Conservation (phyloP, 1,140 invertebrate genomes). For the Wasmannia auropunctata region DNA sequence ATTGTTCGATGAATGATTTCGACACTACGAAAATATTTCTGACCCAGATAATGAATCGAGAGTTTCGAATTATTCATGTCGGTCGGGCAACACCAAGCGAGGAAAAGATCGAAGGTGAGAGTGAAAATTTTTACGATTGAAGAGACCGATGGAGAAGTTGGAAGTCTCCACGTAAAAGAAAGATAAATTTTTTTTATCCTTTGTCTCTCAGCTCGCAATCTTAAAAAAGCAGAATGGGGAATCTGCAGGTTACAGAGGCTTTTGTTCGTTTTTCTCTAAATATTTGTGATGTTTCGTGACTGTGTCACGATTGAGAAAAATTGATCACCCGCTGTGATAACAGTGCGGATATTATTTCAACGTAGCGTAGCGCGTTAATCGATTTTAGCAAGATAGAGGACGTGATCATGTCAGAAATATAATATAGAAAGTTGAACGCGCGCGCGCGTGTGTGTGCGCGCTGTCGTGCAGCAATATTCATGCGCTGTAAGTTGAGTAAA, state of each 20-base stretch:
- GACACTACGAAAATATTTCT: background rate
- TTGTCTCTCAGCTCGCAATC: background rate
- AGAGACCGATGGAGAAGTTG: background rate
- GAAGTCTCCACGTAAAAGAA: background rate
- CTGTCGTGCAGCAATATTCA: slow-evolving; percentile 24
- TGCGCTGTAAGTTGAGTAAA: slow-evolving; percentile 46
- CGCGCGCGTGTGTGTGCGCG: background rate
- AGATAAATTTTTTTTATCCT: background rate
- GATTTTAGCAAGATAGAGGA: slow-evolving; percentile 15
- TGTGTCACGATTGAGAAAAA: background rate
- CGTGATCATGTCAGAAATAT: slow-evolving; percentile 26
- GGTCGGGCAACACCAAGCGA: background rate
- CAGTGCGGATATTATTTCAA: slow-evolving; percentile 16
- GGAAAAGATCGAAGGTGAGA: background rate
- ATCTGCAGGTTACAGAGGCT: background rate
- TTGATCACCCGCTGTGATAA: slow-evolving; percentile 4
- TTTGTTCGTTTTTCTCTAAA: background rate
- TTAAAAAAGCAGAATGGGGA: background rate
- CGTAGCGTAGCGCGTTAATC: background rate
- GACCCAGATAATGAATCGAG: background rate
- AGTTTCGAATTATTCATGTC: background rate
- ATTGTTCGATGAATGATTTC: background rate
- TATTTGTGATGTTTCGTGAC: slow-evolving; percentile 8
- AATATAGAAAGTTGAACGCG: slow-evolving; percentile 33
- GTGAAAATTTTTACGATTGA: background rate